Evolutionary conservation across 2,888 invertebrate genomes (phyloP).

Genomic region (Synergus japonicus): DNA sequence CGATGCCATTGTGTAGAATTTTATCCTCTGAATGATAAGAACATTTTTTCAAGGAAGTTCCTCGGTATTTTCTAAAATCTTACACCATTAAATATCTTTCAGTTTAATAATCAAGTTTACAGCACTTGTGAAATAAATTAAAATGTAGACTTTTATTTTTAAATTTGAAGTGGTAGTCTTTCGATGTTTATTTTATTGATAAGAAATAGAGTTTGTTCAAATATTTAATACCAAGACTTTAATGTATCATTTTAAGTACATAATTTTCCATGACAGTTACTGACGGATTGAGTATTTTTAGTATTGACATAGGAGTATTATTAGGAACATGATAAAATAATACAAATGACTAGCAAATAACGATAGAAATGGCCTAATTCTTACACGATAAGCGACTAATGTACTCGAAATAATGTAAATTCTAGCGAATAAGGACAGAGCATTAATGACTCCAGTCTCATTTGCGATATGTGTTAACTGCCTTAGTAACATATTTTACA

Average conservation of each 20-base stretch:
- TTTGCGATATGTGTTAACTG: conserved; percentile 24
- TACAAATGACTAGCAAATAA: conserved; percentile 8
- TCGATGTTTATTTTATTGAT: background rate
- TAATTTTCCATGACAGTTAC: background rate
- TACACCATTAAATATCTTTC: background rate
- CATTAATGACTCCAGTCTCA: conserved; percentile 33
- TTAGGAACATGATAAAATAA: conserved; percentile 10
- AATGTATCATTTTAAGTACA: background rate
- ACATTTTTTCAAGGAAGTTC: conserved; percentile 23
- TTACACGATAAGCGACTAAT: conserved; percentile 33
- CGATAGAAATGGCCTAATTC: conserved; percentile 16
- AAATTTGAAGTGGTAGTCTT: background rate
- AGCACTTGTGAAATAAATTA: background rate
- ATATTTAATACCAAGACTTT: background rate
- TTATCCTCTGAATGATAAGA: conserved; percentile 24
- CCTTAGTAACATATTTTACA: background rate
- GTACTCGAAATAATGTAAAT: conserved; percentile 10
- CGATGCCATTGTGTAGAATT: conserved; percentile 17
- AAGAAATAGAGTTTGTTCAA: background rate
- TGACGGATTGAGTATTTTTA: background rate
- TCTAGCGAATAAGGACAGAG: background rate
- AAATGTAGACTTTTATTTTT: background rate
- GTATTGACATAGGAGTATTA: background rate
- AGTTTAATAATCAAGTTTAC: background rate
- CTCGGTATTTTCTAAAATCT: background rate